These are phyloP conservation scores for Cheiracanthium punctorium DNA, from an alignment of 2,888 invertebrate species.

Conservation along the genomic window DNA sequence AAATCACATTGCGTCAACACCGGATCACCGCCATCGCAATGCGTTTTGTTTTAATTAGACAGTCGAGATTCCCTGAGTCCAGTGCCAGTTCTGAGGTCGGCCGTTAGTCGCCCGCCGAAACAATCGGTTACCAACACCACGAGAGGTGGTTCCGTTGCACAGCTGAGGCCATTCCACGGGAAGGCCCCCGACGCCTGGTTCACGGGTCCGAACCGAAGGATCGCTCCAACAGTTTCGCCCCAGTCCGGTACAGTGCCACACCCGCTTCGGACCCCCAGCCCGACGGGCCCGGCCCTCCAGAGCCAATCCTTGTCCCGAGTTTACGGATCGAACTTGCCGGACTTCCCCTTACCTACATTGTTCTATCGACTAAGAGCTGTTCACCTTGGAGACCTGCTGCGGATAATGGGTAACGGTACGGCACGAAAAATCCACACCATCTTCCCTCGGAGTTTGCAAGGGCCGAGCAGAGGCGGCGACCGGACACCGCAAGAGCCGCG, in stretches of 20 bases:
- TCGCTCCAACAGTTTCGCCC: too few species aligned
- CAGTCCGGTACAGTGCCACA: conserved; percentile 73
- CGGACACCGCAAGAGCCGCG: conserved; percentile 76
- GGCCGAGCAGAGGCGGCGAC: conserved; percentile 73
- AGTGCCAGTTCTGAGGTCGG: conserved; percentile 76
- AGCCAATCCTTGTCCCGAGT: conserved; percentile 84
- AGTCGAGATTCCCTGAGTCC: conserved; percentile 77
- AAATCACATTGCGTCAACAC: conserved; percentile 78
- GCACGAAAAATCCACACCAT: conserved; percentile 68
- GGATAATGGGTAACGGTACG: conserved; percentile 79
- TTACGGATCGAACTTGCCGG: conserved; percentile 81
- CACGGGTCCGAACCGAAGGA: conserved; percentile 73
- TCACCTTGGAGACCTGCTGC: conserved; percentile 86
- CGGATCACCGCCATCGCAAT: conserved; percentile 75
- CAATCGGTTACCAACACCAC: conserved; percentile 31
- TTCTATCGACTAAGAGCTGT: conserved; percentile 83
- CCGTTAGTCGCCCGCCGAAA: conserved; percentile 67
- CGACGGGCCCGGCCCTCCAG: conserved; percentile 82
- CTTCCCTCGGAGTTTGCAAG: conserved; percentile 61
- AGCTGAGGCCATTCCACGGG: conserved; percentile 75
- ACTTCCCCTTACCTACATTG: too few species aligned
- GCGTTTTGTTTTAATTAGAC: conserved; percentile 79
- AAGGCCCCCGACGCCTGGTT: conserved; percentile 73
- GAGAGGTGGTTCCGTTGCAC: conserved; percentile 67
- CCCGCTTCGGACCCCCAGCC: conserved; percentile 79